Evolutionary conservation across 37 sponge, comb jelly and placozoan genomes (phyloP).

Genomic region (Halisarca cf. caerulea): DNA sequence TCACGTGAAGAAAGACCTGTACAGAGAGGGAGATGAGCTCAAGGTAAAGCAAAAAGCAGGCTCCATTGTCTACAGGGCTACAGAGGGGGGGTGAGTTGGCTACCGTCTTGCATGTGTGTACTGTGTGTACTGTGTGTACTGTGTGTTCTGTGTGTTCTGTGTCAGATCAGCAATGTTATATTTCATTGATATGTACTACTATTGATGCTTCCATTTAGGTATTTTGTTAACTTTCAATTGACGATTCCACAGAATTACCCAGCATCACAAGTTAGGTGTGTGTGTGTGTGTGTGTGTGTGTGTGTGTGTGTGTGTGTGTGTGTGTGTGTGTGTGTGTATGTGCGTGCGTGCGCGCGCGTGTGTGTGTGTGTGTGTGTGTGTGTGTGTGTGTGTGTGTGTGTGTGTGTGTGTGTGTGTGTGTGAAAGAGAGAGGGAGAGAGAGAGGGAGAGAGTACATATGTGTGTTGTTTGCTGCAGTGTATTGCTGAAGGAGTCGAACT

Average conservation of each 20-base stretch:
- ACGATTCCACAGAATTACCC: slow-evolving; percentile 74
- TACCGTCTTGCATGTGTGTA: slow-evolving; percentile 11
- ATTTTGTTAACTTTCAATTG: slow-evolving; percentile 58
- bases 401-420: slow-evolving; percentile 10
- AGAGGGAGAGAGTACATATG: background rate
- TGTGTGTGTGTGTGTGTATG: background rate
- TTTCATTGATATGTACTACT: background rate
- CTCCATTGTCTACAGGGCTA: slow-evolving; percentile 49
- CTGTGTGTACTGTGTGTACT: background rate
- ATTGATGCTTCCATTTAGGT: too few relatives aligned
- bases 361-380: background rate
- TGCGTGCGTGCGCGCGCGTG: background rate
- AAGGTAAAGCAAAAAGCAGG: slow-evolving; percentile 79
- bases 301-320: background rate
- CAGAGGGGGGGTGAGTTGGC: slow-evolving; percentile 49
- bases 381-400: slow-evolving; percentile 10
- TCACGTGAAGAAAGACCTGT: slow-evolving; percentile 71
- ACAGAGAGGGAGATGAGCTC: slow-evolving; percentile 60
- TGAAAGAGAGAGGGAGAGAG: background rate
- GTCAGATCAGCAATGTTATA: too few relatives aligned
- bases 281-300: background rate
- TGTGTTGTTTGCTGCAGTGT: slow-evolving; percentile 19
- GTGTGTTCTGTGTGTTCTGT: background rate
- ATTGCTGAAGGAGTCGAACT: slow-evolving; percentile 67
- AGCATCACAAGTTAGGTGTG: slow-evolving; percentile 49